A percentile compares a stretch with the other conserved stretches of the same genome.
Conservation (phyloP, 2,888 invertebrate species). For the Ectemnius continuus region DNA sequence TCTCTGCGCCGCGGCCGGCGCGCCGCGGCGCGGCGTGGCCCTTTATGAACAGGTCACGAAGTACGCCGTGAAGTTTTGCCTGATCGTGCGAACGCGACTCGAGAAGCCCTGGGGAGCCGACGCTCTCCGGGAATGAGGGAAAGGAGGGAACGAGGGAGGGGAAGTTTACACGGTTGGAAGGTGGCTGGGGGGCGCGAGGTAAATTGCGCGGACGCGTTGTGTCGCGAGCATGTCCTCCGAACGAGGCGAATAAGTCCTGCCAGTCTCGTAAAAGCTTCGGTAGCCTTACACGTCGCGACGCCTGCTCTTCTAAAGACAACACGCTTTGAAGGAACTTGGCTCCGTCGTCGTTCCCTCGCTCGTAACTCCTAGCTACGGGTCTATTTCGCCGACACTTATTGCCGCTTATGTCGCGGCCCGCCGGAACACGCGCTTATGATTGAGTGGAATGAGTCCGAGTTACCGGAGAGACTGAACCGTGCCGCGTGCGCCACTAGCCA, state of each 20-base stretch:
- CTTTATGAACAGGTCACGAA: neutral
- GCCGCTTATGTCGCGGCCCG: slow-evolving; percentile 5
- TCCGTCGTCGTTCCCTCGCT: slow-evolving; percentile 27
- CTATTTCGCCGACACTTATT: slow-evolving; percentile 2
- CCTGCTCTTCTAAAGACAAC: slow-evolving; percentile 42
- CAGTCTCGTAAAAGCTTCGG: slow-evolving; percentile 42
- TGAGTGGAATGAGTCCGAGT: slow-evolving; percentile 2
- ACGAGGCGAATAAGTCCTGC: slow-evolving; percentile 35
- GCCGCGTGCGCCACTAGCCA: too few relatives aligned
- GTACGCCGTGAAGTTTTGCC: neutral
- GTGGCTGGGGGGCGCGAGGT: neutral
- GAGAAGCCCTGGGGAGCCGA: neutral
- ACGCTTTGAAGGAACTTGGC: slow-evolving; percentile 11
- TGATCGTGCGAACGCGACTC: neutral
- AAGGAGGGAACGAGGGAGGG: neutral
- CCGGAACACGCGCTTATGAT: neutral
- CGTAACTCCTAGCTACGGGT: slow-evolving; percentile 12
- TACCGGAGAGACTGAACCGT: neutral
- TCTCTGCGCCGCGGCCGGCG: too few relatives aligned
- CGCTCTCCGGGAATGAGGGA: neutral
- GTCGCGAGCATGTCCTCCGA: slow-evolving; percentile 38
- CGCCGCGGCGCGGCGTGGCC: too few relatives aligned
- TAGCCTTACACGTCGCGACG: neutral
- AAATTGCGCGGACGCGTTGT: slow-evolving; percentile 15
- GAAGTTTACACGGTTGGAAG: neutral